phyloP scores from a whole-genome alignment of 2,113 vertebrate genomes.

The Sorex fumeus region DNA sequence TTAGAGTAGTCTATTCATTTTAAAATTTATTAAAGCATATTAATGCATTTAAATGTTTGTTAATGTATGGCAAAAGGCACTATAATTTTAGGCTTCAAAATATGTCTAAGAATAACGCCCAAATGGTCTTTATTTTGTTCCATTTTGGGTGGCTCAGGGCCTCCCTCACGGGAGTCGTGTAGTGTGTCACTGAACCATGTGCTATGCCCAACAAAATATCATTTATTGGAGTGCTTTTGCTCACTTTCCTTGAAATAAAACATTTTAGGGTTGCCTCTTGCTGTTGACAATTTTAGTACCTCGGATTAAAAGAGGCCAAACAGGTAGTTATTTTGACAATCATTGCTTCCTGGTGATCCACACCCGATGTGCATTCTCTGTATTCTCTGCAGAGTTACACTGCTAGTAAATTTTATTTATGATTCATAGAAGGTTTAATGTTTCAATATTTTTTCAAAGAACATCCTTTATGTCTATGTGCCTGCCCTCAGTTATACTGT shows the following conservation, averaged over 20 bases:
- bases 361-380: not conserved
- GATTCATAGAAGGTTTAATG: conserved; percentile 69
- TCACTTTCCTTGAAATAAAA: conserved; percentile 48
- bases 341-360: not conserved
- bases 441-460: conserved; percentile 67
- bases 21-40: not conserved
- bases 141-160: no score
- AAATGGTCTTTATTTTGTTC: no score
- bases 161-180: no score
- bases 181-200: no score
- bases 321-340: conserved; percentile 9
- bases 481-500: conserved; percentile 57
- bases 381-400: conserved; percentile 5
- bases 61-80: not conserved
- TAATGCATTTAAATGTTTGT: not conserved
- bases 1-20: not conserved
- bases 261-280: not conserved
- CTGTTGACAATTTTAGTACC: not conserved
- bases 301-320: not conserved
- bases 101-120: not conserved
- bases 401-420: conserved; percentile 67
- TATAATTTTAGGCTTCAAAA: not conserved
- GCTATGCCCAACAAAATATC: not conserved
- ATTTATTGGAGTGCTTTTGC: conserved; percentile 5
- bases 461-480: conserved; percentile 63